Percentiles rank a stretch among this genome's conserved stretches.
Evolutionary conservation across 2,888 invertebrate species (phyloP).

Genomic region (Napeogenes sylphis): DNA sequence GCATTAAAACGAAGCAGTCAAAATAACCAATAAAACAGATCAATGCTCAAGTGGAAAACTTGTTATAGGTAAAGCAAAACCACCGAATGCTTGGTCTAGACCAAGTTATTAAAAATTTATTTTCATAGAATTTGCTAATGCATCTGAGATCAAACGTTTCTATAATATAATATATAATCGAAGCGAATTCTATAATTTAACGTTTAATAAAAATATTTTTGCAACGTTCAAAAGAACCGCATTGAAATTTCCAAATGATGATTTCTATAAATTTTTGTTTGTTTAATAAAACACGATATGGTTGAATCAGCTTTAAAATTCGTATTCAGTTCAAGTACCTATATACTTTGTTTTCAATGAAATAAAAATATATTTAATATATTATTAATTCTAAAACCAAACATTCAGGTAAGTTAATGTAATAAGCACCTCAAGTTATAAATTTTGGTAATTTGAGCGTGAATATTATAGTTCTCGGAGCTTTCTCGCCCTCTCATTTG

Average conservation of each 20-base stretch:
- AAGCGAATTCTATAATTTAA: conserved; percentile 15
- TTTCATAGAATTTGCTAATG: conserved; percentile 57
- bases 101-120: conserved; percentile 69
- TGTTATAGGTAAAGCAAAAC: conserved; percentile 58
- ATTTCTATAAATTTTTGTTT: not conserved
- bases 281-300: not conserved
- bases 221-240: conserved; percentile 11
- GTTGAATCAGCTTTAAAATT: not conserved
- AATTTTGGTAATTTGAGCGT: conserved; percentile 47
- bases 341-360: too few species aligned
- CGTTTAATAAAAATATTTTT: conserved; percentile 13
- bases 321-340: not conserved
- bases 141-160: conserved; percentile 41
- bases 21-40: conserved; percentile 62
- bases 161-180: too few species aligned
- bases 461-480: conserved; percentile 43
- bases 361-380: not conserved
- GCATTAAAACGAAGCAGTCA: conserved; percentile 54
- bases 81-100: conserved; percentile 67
- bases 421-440: conserved; percentile 39
- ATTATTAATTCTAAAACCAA: conserved; percentile 17
- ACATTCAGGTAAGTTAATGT: conserved; percentile 30
- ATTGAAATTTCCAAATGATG: not conserved
- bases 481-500: conserved; percentile 34
- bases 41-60: conserved; percentile 63